A percentile compares a stretch with the other conserved stretches of the same genome.
Evolutionary conservation across 2,797 vertebrate species (phyloP).

Genomic region (Dryobates pubescens): DNA sequence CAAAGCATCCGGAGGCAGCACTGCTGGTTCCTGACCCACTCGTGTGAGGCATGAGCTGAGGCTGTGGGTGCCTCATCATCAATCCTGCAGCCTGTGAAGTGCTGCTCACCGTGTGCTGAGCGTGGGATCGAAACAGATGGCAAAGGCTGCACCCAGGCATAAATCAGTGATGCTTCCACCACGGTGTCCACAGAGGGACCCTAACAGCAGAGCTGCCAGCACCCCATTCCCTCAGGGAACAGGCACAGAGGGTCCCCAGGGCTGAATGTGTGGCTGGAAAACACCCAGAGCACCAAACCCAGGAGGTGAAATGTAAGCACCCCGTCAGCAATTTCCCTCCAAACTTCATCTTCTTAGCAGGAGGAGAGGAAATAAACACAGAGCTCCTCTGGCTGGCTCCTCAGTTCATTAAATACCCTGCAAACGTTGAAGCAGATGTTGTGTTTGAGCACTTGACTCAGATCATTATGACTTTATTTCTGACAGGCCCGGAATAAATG

Average conservation of each 20-base stretch:
- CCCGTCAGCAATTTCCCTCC: background rate
- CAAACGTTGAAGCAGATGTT: slow-evolving; percentile 71
- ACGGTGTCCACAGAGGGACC: background rate
- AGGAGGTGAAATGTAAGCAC: background rate
- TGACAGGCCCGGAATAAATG: slow-evolving; percentile 51
- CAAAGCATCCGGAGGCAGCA: slow-evolving; percentile 52
- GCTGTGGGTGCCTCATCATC: slow-evolving; percentile 66
- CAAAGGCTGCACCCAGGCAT: slow-evolving; percentile 55
- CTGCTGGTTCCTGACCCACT: slow-evolving; percentile 46
- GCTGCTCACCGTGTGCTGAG: slow-evolving; percentile 70
- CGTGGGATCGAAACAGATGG: slow-evolving; percentile 75
- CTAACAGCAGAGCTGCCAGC: background rate
- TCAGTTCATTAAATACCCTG: slow-evolving; percentile 65
- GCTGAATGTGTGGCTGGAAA: rapidly evolving
- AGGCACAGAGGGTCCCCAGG: rapidly evolving
- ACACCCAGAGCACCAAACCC: background rate
- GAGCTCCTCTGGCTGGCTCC: slow-evolving; percentile 27
- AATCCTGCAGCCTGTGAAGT: slow-evolving; percentile 72
- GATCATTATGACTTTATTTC: slow-evolving; percentile 74
- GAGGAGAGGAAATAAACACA: slow-evolving; percentile 11
- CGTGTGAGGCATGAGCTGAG: slow-evolving; percentile 66
- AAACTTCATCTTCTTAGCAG: background rate
- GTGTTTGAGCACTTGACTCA: slow-evolving; percentile 67
- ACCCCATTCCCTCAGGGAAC: rapidly evolving
- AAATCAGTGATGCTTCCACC: slow-evolving; percentile 50